phyloP scores from a whole-genome alignment of 2,113 vertebrate genomes.

The Ceratotherium simum region DNA sequence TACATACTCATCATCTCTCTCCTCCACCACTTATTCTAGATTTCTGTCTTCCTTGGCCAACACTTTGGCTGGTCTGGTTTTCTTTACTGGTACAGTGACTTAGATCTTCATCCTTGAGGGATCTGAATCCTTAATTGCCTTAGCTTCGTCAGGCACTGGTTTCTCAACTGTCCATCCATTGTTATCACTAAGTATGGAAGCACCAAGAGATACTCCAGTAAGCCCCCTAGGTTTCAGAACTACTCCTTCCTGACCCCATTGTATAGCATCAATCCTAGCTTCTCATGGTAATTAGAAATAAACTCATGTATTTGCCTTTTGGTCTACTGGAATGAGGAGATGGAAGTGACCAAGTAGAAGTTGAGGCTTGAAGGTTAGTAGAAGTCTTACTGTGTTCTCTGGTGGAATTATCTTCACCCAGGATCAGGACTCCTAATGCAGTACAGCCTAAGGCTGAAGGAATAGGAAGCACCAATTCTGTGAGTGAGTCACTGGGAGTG shows the following conservation, averaged over 20 bases:
- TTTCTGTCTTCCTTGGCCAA: background rate
- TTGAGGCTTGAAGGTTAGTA: background rate
- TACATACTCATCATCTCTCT: background rate
- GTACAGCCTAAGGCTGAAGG: background rate
- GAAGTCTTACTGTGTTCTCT: background rate
- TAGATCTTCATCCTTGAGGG: background rate
- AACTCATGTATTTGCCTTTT: background rate
- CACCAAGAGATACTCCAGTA: background rate
- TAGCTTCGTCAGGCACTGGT: background rate
- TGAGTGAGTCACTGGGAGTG: background rate
- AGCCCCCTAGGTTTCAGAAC: background rate
- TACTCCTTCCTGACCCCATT: background rate
- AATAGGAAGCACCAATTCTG: background rate
- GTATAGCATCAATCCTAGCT: background rate
- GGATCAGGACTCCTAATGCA: background rate
- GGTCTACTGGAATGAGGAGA: background rate
- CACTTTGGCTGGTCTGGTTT: background rate
- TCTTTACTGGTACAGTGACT: background rate
- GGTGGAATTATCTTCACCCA: background rate
- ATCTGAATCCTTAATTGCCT: background rate
- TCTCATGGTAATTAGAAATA: background rate
- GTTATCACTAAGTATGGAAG: background rate
- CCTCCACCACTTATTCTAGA: background rate
- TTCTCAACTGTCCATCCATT: background rate
- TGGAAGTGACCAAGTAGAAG: background rate